Percentiles rank a stretch among this genome's conserved stretches.
Conservation (phyloP, 2,888 invertebrate genomes). For the Piscicola geometra region DNA sequence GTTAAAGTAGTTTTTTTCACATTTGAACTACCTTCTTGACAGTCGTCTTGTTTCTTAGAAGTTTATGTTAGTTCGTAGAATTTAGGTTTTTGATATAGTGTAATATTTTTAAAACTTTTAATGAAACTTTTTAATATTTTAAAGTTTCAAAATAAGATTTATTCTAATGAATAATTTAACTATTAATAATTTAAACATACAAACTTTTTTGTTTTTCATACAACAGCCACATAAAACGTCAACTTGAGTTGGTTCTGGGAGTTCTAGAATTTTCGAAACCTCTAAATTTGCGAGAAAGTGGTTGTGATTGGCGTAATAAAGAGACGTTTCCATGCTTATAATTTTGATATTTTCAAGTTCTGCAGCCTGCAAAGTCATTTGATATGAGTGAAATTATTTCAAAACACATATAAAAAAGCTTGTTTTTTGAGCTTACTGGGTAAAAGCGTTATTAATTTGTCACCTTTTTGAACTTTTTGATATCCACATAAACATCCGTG, state of each 20-base stretch:
- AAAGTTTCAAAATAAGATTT: not conserved
- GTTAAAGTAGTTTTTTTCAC: no score
- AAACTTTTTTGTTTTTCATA: not conserved
- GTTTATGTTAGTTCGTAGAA: no score
- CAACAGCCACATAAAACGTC: not conserved
- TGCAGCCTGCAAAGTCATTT: no score
- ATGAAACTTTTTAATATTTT: not conserved
- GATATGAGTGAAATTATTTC: no score
- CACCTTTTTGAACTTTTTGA: constrained; percentile 23
- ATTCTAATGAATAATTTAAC: not conserved
- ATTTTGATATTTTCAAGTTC: constrained; percentile 57
- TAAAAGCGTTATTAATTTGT: no score
- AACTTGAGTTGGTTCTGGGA: not conserved
- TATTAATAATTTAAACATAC: not conserved
- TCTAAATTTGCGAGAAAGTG: constrained; percentile 53
- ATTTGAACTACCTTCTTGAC: no score
- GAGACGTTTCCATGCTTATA: constrained; percentile 58
- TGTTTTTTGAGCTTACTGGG: no score
- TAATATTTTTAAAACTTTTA: no score
- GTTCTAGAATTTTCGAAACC: constrained; percentile 40
- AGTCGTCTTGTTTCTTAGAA: no score
- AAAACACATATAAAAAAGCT: no score
- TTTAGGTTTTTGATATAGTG: no score
- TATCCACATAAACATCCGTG: constrained; percentile 35
- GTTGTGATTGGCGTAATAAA: constrained; percentile 58